Conservation (phyloP, 2,797 vertebrate species). For the Tamandua tetradactyla region DNA sequence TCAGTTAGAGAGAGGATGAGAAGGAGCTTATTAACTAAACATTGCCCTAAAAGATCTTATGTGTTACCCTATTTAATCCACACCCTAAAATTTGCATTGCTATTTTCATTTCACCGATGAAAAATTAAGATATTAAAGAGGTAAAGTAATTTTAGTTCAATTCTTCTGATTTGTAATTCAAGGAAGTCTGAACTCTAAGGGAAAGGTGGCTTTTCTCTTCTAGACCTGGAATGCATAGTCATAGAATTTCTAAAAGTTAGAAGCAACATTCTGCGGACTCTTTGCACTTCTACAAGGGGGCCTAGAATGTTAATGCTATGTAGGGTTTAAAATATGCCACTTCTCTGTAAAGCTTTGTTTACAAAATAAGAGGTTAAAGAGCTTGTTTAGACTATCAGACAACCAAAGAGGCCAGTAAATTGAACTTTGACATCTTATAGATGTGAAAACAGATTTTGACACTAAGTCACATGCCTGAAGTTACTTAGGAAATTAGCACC, state of each 20-base stretch:
- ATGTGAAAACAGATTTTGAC: constrained; percentile 47
- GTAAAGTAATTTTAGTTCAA: constrained; percentile 27
- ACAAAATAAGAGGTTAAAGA: constrained; percentile 59
- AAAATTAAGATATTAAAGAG: neutral
- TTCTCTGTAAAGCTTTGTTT: constrained; percentile 50
- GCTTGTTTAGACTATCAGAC: constrained; percentile 16
- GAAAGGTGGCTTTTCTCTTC: neutral
- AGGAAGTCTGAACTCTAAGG: neutral
- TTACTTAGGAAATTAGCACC: constrained; percentile 53
- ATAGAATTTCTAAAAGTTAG: constrained; percentile 36
- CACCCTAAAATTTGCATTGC: neutral
- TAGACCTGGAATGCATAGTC: neutral
- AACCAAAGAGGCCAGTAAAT: constrained; percentile 28
- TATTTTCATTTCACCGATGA: constrained; percentile 13
- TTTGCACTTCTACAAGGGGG: neutral
- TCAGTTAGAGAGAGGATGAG: neutral
- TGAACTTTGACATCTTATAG: constrained; percentile 21
- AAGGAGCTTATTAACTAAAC: neutral
- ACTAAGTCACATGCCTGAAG: constrained; percentile 40
- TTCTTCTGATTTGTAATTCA: constrained; percentile 47
- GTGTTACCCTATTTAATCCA: neutral
- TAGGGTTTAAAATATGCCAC: constrained; percentile 28
- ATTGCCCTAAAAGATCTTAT: neutral
- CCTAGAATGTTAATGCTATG: neutral
- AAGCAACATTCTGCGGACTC: neutral